Base-by-base conservation (phyloP, 1,140 invertebrate species). In the Plodia interpunctella region DNA sequence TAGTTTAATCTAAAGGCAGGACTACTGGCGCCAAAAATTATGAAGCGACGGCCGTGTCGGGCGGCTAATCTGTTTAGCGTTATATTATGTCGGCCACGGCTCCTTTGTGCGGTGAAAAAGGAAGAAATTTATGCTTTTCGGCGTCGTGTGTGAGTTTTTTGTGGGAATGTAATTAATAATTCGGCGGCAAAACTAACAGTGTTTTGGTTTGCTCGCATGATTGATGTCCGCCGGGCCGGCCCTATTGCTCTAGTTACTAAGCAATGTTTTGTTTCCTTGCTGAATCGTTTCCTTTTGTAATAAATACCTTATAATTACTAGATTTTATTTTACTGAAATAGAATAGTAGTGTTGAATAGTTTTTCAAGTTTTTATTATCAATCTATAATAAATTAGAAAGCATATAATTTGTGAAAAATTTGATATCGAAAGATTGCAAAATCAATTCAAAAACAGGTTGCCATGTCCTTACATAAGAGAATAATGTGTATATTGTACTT, bases 161-260 rank as follows among this genome's bases (percentile, higher is more conserved):
- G 83, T 88, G 72, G 67, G 80, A 89, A 89, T 88, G 88, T 90
- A 89, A 90, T 90, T 90, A 90, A 90, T 90, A 90, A 88, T 90
- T n/a, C 82, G 81, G 90, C 88, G 90, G 90, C 85, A 90, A 90
- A 90, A 90, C 90, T 90, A 90, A 90, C 90, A 90, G 90, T 90
- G 88, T 90, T 89, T 89, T 89, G 78, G 82, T 83, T 85, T 62
- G 59, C 65, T 59, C 44, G 49, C 49, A 66, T 87, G 84, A 87
- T 87, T 87, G 82, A 88, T 88, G 84, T 66, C 25, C 56, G 67
- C 68, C n/a, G n/a, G 15, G 70, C 72, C 72, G 63, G 68, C 66
- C 76, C 1, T 38, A 57, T 20, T 49, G 20, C 17, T 56, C 30
- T 57, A 19, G 35, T 38, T 38, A 8, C 35, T n/a, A 38, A 5